phyloP scores from a whole-genome alignment of 2,113 vertebrate species.

The Potamarius usumacintae region DNA sequence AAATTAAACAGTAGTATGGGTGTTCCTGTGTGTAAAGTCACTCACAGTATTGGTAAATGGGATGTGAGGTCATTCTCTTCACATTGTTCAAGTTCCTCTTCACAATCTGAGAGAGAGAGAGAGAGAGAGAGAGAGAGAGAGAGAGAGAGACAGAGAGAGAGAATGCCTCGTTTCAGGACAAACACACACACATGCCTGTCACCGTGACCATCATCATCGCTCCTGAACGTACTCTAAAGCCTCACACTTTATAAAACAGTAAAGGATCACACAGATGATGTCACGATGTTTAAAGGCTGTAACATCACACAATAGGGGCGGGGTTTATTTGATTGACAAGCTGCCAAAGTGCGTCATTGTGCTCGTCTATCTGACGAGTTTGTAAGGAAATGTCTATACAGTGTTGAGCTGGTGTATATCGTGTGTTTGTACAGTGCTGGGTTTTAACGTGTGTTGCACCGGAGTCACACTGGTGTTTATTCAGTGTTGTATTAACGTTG shows the following conservation, averaged over 20 bases:
- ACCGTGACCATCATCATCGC: too few relatives aligned
- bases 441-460: too few relatives aligned
- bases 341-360: not conserved
- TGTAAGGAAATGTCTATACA: too few relatives aligned
- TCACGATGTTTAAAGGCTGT: not conserved
- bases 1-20: not conserved
- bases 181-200: not conserved
- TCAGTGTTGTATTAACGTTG: not conserved
- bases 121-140: too few relatives aligned
- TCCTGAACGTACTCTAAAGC: too few relatives aligned
- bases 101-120: conserved; percentile 83
- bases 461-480: not conserved
- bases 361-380: too few relatives aligned
- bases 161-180: not conserved
- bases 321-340: not conserved
- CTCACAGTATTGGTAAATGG: conserved; percentile 97
- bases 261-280: not conserved
- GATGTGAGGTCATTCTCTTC: conserved; percentile 97
- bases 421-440: not conserved
- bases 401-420: not conserved
- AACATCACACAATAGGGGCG: not conserved
- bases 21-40: conserved; percentile 46
- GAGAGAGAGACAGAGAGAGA: too few relatives aligned
- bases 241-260: too few relatives aligned
- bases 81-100: conserved; percentile 97